Evolutionary conservation across 2,797 vertebrate species (phyloP).

Genomic region (Menidia menidia): DNA sequence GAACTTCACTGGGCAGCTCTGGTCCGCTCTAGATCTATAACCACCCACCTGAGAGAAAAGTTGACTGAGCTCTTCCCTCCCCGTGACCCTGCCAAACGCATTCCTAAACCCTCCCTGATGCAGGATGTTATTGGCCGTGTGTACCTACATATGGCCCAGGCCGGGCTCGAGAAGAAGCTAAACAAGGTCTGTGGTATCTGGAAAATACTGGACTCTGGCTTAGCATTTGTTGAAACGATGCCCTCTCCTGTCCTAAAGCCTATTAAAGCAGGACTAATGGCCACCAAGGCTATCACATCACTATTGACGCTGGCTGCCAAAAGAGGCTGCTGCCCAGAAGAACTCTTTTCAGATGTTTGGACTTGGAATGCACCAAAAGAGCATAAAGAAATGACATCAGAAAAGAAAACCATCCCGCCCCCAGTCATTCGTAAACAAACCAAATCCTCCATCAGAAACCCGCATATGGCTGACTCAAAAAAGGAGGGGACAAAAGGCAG

Average conservation of each 20-base stretch:
- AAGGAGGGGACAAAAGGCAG: conserved; percentile 65
- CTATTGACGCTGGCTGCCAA: conserved; percentile 75
- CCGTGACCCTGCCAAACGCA: conserved; percentile 3
- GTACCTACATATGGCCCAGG: conserved; percentile 82
- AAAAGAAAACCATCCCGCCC: conserved; percentile 41
- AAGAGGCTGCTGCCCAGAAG: conserved; percentile 65
- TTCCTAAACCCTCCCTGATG: conserved; percentile 67
- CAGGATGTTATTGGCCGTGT: conserved; percentile 81
- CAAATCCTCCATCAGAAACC: conserved; percentile 59
- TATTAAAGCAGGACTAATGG: conserved; percentile 83
- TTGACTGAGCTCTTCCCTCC: conserved; percentile 59
- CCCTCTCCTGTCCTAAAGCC: conserved; percentile 72
- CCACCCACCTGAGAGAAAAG: conserved; percentile 60
- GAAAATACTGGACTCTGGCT: conserved; percentile 84
- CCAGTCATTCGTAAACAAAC: conserved; percentile 61
- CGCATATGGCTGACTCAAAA: conserved; percentile 25
- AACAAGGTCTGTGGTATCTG: conserved; percentile 68
- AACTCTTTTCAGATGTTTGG: conserved; percentile 83
- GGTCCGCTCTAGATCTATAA: conserved; percentile 75
- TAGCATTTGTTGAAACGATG: conserved; percentile 78
- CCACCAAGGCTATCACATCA: conserved; percentile 79
- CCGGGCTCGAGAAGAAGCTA: conserved; percentile 65
- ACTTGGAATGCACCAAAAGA: conserved; percentile 77
- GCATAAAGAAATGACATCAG: conserved; percentile 22
- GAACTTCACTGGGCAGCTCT: conserved; percentile 77